These are phyloP conservation scores for Amphipyra berbera DNA, from an alignment of 2,888 invertebrate species.

Conservation along the genomic window DNA sequence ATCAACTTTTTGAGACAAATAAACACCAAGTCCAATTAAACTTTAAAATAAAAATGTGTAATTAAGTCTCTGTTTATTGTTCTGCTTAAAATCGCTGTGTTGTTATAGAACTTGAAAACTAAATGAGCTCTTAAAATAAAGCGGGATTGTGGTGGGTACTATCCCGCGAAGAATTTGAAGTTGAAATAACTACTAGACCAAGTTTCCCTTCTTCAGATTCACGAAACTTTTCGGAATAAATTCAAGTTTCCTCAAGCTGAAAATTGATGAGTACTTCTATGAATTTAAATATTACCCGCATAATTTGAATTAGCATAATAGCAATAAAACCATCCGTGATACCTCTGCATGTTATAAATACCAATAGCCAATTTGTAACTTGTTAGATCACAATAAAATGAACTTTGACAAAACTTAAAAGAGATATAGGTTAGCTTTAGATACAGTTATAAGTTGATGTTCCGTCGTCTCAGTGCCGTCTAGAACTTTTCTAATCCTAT, in stretches of 20 bases:
- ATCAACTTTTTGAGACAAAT: not conserved
- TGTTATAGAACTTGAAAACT: conserved; percentile 62
- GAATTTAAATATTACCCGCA: conserved; percentile 59
- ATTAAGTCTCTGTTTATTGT: conserved; percentile 10
- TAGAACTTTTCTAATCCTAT: conserved; percentile 82
- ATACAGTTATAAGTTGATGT: conserved; percentile 62
- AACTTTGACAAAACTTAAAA: conserved; percentile 39
- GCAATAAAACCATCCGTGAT: conserved; percentile 33
- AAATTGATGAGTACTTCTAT: conserved; percentile 74
- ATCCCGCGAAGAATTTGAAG: conserved; percentile 70
- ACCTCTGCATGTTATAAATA: conserved; percentile 25
- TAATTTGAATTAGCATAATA: conserved; percentile 50
- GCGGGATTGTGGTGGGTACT: conserved; percentile 40
- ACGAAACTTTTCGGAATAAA: conserved; percentile 74
- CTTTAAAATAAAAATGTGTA: not conserved
- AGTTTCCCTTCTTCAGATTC: conserved; percentile 72
- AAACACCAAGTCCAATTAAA: not conserved
- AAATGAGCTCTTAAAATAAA: conserved; percentile 72
- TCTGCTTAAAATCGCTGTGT: conserved; percentile 52
- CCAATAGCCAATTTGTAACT: conserved; percentile 15
- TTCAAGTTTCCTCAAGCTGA: conserved; percentile 73
- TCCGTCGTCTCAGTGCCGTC: conserved; percentile 67
- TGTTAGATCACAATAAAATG: conserved; percentile 27
- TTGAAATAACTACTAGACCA: conserved; percentile 75
- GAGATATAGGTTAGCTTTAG: conserved; percentile 33